Evolutionary conservation across 2,888 invertebrate species (phyloP).

Genomic region (Agriotes lineatus): DNA sequence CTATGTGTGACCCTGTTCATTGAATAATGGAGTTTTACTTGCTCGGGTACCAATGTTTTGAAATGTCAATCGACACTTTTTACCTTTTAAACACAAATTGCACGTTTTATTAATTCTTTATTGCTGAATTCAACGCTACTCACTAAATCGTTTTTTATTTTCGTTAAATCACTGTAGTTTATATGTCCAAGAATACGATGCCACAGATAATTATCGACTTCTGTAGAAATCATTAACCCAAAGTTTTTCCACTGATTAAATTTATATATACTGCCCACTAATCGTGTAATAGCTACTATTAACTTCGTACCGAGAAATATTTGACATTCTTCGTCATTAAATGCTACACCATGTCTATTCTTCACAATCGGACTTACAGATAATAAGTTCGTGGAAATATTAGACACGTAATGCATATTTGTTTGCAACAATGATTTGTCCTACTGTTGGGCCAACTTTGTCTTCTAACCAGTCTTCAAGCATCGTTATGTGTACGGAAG

Average conservation of each 20-base stretch:
- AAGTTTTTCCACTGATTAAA: background rate
- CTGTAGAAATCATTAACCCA: background rate
- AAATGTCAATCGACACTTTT: background rate
- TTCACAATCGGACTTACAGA: constrained; percentile 8
- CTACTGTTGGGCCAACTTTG: background rate
- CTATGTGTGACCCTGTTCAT: no score
- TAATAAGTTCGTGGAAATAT: background rate
- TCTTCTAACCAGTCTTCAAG: constrained; percentile 1
- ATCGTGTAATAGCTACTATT: background rate
- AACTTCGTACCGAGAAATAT: background rate
- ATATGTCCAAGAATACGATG: constrained; percentile 3
- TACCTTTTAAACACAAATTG: background rate
- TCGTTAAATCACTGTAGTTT: background rate
- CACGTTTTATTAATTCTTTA: background rate
- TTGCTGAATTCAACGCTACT: background rate
- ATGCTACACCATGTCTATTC: background rate
- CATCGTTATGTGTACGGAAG: background rate
- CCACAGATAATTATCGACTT: background rate
- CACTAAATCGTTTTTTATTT: constrained; percentile 1
- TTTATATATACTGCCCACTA: background rate
- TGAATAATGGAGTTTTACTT: no score
- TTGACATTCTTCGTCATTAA: background rate
- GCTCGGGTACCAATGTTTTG: background rate
- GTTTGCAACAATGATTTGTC: background rate
- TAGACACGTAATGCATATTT: background rate